A percentile compares a stretch with the other conserved stretches of the same genome.
These are phyloP conservation scores for Theretra japonica DNA, from an alignment of 2,888 invertebrate genomes.

Conservation along the genomic window DNA sequence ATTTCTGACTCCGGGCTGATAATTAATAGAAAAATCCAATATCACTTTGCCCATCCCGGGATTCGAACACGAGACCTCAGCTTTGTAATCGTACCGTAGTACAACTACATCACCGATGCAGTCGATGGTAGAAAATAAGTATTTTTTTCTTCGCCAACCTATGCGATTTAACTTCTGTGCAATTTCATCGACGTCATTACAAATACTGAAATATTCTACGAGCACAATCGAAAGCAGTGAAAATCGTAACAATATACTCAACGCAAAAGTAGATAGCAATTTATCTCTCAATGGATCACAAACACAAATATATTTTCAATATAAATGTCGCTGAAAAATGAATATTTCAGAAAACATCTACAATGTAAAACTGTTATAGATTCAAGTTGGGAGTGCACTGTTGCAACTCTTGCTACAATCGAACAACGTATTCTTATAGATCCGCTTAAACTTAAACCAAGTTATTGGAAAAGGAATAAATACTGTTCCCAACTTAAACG, in stretches of 20 bases:
- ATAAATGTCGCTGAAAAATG: not conserved
- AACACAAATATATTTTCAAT: not conserved
- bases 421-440: constrained; percentile 21
- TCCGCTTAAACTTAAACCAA: constrained; percentile 18
- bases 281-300: not conserved
- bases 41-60: no score
- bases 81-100: no score
- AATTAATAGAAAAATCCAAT: no score
- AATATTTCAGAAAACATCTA: not conserved
- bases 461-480: constrained; percentile 23
- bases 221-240: no score
- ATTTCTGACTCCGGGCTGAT: no score
- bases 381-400: not conserved
- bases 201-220: no score
- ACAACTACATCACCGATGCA: no score
- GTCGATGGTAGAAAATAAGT: no score
- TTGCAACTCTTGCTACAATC: constrained; percentile 13
- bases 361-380: constrained; percentile 5
- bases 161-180: no score
- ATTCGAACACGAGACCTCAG: no score
- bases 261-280: not conserved
- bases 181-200: no score
- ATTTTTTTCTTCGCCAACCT: no score
- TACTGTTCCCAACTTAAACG: not conserved
- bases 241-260: not conserved